Base-by-base conservation (phyloP, 2,888 invertebrate species). In the Adelphocoris suturalis region DNA sequence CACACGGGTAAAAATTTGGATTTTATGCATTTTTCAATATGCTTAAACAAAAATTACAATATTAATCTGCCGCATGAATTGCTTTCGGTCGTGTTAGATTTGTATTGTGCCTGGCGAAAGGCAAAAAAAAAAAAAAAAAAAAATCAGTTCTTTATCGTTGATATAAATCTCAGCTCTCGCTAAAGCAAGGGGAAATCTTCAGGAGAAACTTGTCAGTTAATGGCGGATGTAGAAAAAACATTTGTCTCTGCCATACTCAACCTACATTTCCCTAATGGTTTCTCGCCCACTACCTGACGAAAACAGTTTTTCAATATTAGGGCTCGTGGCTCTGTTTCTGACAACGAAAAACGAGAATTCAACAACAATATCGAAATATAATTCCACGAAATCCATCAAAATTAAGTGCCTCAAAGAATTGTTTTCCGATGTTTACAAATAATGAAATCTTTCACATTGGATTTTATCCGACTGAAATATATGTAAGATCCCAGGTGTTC, bases 231-330 rank as follows among this genome's bases (percentile, higher is more conserved):
- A 68, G 68, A 68, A 68, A 68, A 68, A 68, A 23, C 68, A 68
- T 68, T 68, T 27, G 68, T 68, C 68, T 68, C 68, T 68, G 68
- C 68, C 68, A 68, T 12, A 12, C 68, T 12, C 68, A 68, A 68
- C 23, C 68, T 68, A 68, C 68, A 68, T 68, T 68, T 68, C 23
- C 68, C 68, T 68, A 68, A 68, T 68, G 68, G 68, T 68, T 68
- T 68, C 68, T 27, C 68, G 68, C 68, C 23, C 68, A 23, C 11
- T 19, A 68, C 68, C 68, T 68, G 23, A 11, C 23, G 23, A 19
- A 68, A 68, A 68, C 68, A 3, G 68, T 68, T 23, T 68, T 12
- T 11, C 23, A 68, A 68, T 68, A 68, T 68, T 12, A 68, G 68
- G 0, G 23, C 68, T 23, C 9, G 23, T 0, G 2, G 68, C 5